These are phyloP conservation scores for Entelurus aequoreus DNA, from an alignment of 2,113 vertebrate genomes.

Conservation along the genomic window DNA sequence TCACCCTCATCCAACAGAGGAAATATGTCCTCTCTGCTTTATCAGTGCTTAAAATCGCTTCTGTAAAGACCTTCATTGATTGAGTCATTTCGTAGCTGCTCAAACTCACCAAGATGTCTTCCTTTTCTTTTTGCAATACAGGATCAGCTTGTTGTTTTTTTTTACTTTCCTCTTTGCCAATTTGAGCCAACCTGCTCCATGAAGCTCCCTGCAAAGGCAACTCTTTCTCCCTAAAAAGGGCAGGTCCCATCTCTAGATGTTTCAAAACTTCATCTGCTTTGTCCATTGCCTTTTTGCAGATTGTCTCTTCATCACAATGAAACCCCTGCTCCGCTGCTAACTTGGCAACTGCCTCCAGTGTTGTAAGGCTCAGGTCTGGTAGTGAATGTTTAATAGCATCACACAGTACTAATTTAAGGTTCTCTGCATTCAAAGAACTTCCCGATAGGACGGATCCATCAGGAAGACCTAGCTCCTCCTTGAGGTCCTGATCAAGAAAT, in stretches of 20 bases:
- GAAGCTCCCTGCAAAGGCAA: conserved; percentile 59
- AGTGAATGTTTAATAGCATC: conserved; percentile 42
- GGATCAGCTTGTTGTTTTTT: conserved; percentile 16
- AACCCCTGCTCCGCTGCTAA: conserved; percentile 47
- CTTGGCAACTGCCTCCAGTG: conserved; percentile 47
- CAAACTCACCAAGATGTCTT: conserved; percentile 33
- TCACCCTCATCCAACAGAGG: conserved; percentile 63
- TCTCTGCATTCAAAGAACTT: conserved; percentile 32
- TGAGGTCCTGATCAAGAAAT: conserved; percentile 29
- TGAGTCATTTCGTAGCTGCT: conserved; percentile 56
- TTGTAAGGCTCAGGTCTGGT: conserved; percentile 42
- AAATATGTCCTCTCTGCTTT: conserved; percentile 59
- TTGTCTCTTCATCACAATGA: conserved; percentile 53
- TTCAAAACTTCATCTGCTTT: conserved; percentile 50
- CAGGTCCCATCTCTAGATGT: conserved; percentile 50
- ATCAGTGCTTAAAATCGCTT: conserved; percentile 46
- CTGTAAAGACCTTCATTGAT: conserved; percentile 61
- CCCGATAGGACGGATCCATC: conserved; percentile 44
- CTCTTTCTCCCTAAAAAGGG: conserved; percentile 48
- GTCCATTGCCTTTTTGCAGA: conserved; percentile 55
- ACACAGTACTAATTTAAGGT: conserved; percentile 40
- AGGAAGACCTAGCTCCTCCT: conserved; percentile 40
- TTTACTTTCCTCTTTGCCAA: conserved; percentile 57
- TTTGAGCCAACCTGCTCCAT: conserved; percentile 54
- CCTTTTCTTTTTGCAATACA: conserved; percentile 40